A percentile compares a stretch with the other conserved stretches of the same genome.
Evolutionary conservation across 2,888 invertebrate genomes (phyloP).

Genomic region (Sarcophaga caerulescens): DNA sequence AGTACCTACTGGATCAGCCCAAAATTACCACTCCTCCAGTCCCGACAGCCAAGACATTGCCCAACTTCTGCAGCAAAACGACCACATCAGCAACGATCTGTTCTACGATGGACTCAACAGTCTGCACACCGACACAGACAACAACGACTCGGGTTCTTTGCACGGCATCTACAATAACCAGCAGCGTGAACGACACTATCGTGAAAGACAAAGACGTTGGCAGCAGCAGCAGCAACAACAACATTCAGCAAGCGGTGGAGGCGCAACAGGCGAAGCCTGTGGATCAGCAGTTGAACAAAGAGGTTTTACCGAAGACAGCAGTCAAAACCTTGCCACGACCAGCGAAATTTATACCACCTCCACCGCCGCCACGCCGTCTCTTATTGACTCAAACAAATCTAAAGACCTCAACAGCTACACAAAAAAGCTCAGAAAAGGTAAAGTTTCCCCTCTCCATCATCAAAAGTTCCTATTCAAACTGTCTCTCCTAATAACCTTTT

Average conservation of each 20-base stretch:
- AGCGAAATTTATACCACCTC: conserved; percentile 76
- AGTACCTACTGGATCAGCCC: conserved; percentile 79
- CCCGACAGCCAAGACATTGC: conserved; percentile 51
- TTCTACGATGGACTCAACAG: conserved; percentile 77
- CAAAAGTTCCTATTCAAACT: not conserved
- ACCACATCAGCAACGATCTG: conserved; percentile 76
- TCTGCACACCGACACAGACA: conserved; percentile 64
- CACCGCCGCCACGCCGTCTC: conserved; percentile 80
- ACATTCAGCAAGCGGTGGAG: not conserved
- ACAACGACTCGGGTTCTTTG: conserved; percentile 82
- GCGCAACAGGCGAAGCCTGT: conserved; percentile 39
- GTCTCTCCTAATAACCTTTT: not conserved
- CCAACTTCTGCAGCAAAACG: conserved; percentile 66
- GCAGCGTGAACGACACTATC: conserved; percentile 83
- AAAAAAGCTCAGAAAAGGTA: conserved; percentile 71
- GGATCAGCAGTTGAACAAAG: conserved; percentile 52
- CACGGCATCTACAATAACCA: conserved; percentile 84
- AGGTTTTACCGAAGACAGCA: conserved; percentile 39
- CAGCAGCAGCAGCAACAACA: conserved; percentile 59
- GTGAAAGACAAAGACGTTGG: conserved; percentile 72
- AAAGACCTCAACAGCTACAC: conserved; percentile 67
- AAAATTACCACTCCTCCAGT: conserved; percentile 18
- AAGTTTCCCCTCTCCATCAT: conserved; percentile 34
- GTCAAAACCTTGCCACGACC: conserved; percentile 72
- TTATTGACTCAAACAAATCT: conserved; percentile 79